These are phyloP conservation scores for Melanotaenia trifasciata DNA, from an alignment of 2,797 vertebrate species.

Conservation along the genomic window DNA sequence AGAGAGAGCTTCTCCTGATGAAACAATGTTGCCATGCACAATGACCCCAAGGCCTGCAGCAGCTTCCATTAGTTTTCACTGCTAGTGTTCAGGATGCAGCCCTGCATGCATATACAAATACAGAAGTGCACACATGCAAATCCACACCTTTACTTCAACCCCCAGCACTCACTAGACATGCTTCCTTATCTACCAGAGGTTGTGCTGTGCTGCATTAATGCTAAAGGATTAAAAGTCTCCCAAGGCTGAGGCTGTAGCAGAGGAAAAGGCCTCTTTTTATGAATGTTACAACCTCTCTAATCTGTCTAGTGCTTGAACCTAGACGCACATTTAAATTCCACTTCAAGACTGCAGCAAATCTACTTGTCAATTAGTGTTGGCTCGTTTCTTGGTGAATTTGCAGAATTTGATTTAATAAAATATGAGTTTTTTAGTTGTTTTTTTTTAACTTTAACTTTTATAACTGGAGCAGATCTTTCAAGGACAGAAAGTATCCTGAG, in stretches of 20 bases:
- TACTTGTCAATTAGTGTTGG: conserved; percentile 34
- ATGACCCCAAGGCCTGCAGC: conserved; percentile 63
- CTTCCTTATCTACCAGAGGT: conserved; percentile 45
- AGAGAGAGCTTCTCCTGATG: conserved; percentile 60
- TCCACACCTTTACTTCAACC: conserved; percentile 27
- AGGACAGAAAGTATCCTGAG: conserved; percentile 33
- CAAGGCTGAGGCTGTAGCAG: conserved; percentile 31
- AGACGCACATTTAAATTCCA: conserved; percentile 1
- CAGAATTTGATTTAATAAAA: conserved; percentile 39
- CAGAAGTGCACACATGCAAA: conserved; percentile 13
- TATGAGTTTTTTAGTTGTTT: background rate
- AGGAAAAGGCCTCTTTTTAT: conserved; percentile 48
- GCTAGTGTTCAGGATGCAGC: conserved; percentile 11
- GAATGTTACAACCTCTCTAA: conserved; percentile 41
- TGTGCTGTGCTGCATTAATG: conserved; percentile 62
- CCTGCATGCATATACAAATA: conserved; percentile 38
- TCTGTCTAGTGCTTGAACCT: conserved; percentile 36
- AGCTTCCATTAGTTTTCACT: conserved; percentile 59
- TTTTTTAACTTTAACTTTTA: conserved; percentile 31
- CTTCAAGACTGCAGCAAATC: conserved; percentile 41
- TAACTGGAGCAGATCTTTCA: conserved; percentile 40
- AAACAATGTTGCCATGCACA: conserved; percentile 63
- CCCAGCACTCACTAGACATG: conserved; percentile 27
- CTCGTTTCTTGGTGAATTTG: conserved; percentile 19
- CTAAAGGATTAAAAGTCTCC: conserved; percentile 59